Evolutionary conservation across 2,888 invertebrate genomes (phyloP), one percentile per base, ranked within the genome.

Genomic region (Epirrhoe alternata): DNA sequence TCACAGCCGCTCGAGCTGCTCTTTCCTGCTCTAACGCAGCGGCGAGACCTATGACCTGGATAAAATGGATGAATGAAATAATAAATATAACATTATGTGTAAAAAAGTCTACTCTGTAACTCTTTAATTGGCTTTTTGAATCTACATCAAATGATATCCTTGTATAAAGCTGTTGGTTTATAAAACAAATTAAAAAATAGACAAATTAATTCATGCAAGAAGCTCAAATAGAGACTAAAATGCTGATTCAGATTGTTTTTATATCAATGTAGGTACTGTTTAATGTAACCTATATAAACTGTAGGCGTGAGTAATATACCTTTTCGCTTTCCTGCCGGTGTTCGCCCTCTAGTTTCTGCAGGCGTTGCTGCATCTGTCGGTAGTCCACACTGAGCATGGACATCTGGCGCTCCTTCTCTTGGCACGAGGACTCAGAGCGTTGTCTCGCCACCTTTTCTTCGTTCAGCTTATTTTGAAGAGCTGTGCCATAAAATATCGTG

Each of bases 351-450:
- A 98, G 90, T 83, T 98, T 97, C 83, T 98, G 97, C 71, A 98
- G 89, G 65, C 97, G 95, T 83, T 98, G 97, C 83, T 98, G 97
- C 81, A 98, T 97, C 92, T 98, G 98, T n/a, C 98, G 94, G 86
- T 98, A 97, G 89, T 99, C 99, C 1, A 99, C 98, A 17, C 97
- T 97, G 38, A 99, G 94, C 97, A 98, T 98, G 10, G 97, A 98
- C 85, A 98, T 97, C 88, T 98, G 98, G 0, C 99, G 95, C 85
- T 99, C 99, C 80, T 97, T 97, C 86, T 98, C 98, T 88, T 99
- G 97, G 14, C 96, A 96, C 68, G 96, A 95, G 54, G 97, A 94
- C 85, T 99, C 99, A 0, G 97, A 96, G 76, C 97, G 96, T 84
- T 98, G 97, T 56, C 98, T 94, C 5, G 96, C 96, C 61, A 95